phyloP scores from a whole-genome alignment of 2,888 invertebrate species.

The Troilus luridus region DNA sequence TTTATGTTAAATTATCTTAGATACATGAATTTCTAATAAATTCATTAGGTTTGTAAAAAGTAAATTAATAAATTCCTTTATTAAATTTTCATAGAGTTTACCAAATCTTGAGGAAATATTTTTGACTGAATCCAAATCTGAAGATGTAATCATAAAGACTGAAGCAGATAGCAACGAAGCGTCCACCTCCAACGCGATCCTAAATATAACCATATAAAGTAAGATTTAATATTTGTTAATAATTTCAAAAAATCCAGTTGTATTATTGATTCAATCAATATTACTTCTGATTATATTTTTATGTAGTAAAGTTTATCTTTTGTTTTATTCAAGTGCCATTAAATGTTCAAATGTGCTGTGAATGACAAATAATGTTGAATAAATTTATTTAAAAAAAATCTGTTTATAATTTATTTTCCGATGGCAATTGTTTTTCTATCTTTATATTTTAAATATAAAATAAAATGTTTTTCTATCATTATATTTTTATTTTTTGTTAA shows the following conservation, averaged over 20 bases:
- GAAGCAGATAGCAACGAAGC: background rate
- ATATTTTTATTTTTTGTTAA: no score
- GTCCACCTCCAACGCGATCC: background rate
- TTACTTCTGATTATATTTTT: background rate
- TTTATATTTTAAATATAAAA: background rate
- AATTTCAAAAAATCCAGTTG: background rate
- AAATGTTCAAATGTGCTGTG: slow-evolving; percentile 15
- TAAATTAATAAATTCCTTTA: background rate
- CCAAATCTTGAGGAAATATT: slow-evolving; percentile 36
- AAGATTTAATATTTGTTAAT: background rate
- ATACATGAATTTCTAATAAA: background rate
- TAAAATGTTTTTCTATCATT: no score
- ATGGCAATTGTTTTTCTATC: background rate
- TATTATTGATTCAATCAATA: background rate
- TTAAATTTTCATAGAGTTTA: slow-evolving; percentile 1
- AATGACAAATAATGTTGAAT: slow-evolving; percentile 17
- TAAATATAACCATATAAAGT: background rate
- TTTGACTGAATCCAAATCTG: background rate
- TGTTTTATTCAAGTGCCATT: slow-evolving; percentile 28
- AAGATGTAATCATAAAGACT: background rate
- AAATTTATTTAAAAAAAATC: slow-evolving; percentile 2
- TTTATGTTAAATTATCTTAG: background rate
- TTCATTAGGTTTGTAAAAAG: background rate
- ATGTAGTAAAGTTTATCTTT: background rate
- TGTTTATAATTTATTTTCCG: background rate